phyloP scores from a whole-genome alignment of 2,797 vertebrate species.

The Xerus rutilus region DNA sequence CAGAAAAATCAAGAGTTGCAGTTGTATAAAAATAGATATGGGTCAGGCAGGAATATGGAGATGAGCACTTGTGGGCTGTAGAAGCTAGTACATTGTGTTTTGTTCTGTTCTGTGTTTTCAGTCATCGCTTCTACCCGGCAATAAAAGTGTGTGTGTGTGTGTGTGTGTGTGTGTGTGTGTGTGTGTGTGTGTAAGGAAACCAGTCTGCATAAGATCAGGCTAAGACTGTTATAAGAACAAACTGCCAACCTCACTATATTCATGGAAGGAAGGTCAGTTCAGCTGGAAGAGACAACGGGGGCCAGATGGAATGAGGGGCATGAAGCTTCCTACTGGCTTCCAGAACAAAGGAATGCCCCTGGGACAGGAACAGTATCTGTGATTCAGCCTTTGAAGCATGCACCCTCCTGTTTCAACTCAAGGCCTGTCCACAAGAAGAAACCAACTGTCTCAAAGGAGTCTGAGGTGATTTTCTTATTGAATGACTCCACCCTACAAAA shows the following conservation, averaged over 20 bases:
- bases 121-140: neutral
- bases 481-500: neutral
- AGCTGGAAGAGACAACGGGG: neutral
- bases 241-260: neutral
- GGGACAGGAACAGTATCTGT: neutral
- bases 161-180: no score
- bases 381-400: neutral
- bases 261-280: neutral
- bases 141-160: neutral
- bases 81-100: neutral
- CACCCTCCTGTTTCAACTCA: neutral
- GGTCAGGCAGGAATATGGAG: constrained; percentile 50
- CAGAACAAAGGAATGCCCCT: neutral
- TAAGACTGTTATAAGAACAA: neutral
- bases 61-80: neutral
- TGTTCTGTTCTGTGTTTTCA: constrained; percentile 39
- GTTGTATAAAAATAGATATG: constrained; percentile 21
- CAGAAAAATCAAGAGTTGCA: neutral
- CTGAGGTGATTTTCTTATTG: neutral
- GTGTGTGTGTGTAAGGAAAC: neutral
- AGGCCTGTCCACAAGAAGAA: neutral
- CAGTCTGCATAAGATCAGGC: neutral
- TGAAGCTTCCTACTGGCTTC: neutral
- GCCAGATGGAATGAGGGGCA: neutral
- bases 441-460: neutral